Evolutionary conservation across 2,888 invertebrate genomes (phyloP), one percentile per base, ranked within the genome.

Genomic region (Agriopis aurantiaria): DNA sequence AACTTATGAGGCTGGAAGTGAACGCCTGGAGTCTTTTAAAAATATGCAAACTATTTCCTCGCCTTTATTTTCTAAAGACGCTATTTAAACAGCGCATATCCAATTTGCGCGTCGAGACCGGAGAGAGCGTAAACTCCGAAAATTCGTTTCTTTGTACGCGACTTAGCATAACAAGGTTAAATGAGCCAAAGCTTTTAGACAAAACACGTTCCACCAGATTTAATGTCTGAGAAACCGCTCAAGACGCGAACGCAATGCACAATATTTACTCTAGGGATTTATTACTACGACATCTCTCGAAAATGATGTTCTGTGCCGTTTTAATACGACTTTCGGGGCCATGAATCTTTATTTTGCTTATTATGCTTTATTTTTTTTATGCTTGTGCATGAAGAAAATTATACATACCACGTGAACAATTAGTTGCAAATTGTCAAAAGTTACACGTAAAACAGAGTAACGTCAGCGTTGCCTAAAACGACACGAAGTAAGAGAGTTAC

Each of bases 161-260:
- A 83, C 84, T 88, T 86, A 81, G 80, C 80, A 82, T 85, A 86
- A 88, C 83, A 82, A 82, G 82, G 82, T 84, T 88, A 84, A 88
- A 90, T 87, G 88, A 84, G 87, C 79, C 80, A 88, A 91, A 89
- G 90, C 91, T 91, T 91, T 91, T 88, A 91, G 88, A 86, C 85
- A 80, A 81, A 87, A 87, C 88, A 87, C 82, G 86, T 85, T 86
- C 78, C 78, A 76, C 72, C 77, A 82, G 84, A 86, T 88, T 87
- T 85, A 83, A 86, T 82, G 80, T 78, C 80, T 82, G 79, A 76
- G 81, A 80, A 77, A 78, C 72, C 76, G 80, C 78, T 82, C 81
- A 79, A 71, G 78, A 80, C 78, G 82, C 82, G 82, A 83, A 84
- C 76, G 85, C 81, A 83, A 82, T 86, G 82, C 80, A 79, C 75